A percentile compares a stretch with the other conserved stretches of the same genome.
phyloP scores from a whole-genome alignment of 2,797 vertebrate species.

The Chaunax sp. region DNA sequence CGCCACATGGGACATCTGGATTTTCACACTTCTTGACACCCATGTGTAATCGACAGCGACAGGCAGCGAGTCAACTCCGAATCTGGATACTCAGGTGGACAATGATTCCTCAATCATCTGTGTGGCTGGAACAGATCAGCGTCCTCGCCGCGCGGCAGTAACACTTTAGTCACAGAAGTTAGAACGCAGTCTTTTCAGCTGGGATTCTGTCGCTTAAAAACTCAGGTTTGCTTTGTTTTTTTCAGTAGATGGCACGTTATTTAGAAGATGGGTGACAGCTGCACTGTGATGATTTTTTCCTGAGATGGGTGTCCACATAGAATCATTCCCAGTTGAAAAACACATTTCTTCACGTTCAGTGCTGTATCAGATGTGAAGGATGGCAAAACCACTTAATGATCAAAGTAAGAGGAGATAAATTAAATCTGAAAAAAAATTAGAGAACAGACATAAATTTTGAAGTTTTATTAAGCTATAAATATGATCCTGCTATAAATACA shows the following conservation, averaged over 20 bases:
- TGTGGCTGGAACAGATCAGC: slow-evolving; percentile 74
- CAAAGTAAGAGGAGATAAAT: slow-evolving; percentile 34
- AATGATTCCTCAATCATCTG: slow-evolving; percentile 75
- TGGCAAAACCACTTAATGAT: slow-evolving; percentile 34
- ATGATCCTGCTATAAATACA: slow-evolving; percentile 9
- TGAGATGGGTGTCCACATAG: slow-evolving; percentile 48
- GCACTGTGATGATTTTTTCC: slow-evolving; percentile 65
- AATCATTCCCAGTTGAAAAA: slow-evolving; percentile 47
- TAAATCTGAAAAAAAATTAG: slow-evolving; percentile 21
- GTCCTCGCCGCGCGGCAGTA: slow-evolving; percentile 46
- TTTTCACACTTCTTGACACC: slow-evolving; percentile 75
- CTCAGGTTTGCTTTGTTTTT: slow-evolving; percentile 50
- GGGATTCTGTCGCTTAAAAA: slow-evolving; percentile 58
- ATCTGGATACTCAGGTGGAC: slow-evolving; percentile 76
- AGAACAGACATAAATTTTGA: slow-evolving; percentile 15
- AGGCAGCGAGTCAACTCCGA: slow-evolving; percentile 67
- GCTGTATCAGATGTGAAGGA: slow-evolving; percentile 48
- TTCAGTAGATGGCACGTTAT: slow-evolving; percentile 67
- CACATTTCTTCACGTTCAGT: slow-evolving; percentile 62
- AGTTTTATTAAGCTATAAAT: slow-evolving; percentile 6
- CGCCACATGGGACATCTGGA: slow-evolving; percentile 70
- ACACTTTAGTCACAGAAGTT: slow-evolving; percentile 68
- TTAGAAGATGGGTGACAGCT: slow-evolving; percentile 68
- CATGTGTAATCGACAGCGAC: slow-evolving; percentile 74
- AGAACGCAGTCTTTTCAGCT: slow-evolving; percentile 28